Evolutionary conservation across 1,140 invertebrate species (phyloP), one percentile per base, ranked within the genome.

Genomic region (Bacillus rossius): DNA sequence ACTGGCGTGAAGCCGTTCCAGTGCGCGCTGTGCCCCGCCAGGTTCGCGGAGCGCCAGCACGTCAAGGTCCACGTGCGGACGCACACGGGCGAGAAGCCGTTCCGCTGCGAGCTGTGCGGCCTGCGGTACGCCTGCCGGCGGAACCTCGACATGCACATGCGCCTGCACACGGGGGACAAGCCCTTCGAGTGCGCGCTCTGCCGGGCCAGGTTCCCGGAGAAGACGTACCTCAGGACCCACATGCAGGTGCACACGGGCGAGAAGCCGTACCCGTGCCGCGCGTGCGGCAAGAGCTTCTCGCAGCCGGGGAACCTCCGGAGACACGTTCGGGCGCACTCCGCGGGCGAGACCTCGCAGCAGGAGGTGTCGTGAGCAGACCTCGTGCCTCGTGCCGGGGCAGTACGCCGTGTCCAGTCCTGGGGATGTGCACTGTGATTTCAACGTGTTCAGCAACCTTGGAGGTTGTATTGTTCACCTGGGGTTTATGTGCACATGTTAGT

Each of bases 271-370:
- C 54, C 23, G 10, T 86, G 84, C 67, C 72, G 76, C 8, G 75
- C 79, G 41, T 86, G 84, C 62, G 76, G 76, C 1, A 84, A 83
- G 54, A 73, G 74, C 0, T 81, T 81, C 41, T 69, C 74, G 0
- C 77, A 81, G 3, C 81, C 82, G 57, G 77, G 77, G 22, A 77
- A 83, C 61, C 67, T 87, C 2, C 79, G 78, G 4, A 74, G 81
- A 22, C 85, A 88, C 67, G 79, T 82, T 70, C 71, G 77, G 1
- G 79, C 79, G 47, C 85, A 87, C 49, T 80, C 83, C 0, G 82
- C 81, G 0, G 79, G 81, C 34, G 81, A 79, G 59, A 75, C 79
- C 0, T 81, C 78, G 62, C 71, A 71, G 13, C 88, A 86, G 61
- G 76, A 79, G 8, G 68, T 84, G 25, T 88, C 85, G 63, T 71